Evolutionary conservation across 2,113 vertebrate species (phyloP).

Genomic region (Zosterops borbonicus): DNA sequence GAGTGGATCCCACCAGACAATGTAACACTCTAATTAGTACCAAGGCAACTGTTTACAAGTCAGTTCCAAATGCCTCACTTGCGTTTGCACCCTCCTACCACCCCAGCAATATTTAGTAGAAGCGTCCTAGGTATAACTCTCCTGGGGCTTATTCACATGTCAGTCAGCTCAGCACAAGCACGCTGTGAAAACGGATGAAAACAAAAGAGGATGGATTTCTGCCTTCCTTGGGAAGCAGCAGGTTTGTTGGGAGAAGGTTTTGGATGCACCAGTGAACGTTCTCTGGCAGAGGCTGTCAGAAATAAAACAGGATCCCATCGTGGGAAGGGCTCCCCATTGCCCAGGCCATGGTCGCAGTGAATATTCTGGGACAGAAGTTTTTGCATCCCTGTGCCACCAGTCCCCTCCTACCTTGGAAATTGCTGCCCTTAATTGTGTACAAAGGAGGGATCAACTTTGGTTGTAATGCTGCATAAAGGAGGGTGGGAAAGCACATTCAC

Average conservation of each 20-base stretch:
- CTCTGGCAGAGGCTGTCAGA: neutral
- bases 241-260: neutral
- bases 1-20: conserved; percentile 58
- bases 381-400: too few species aligned
- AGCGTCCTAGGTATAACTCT: conserved; percentile 45
- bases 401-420: neutral
- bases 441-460: neutral
- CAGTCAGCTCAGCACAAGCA: conserved; percentile 31
- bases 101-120: conserved; percentile 49
- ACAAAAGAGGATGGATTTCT: conserved; percentile 27
- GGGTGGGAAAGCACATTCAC: neutral
- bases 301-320: neutral
- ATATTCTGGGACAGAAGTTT: neutral
- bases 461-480: accelerated
- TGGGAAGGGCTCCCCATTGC: neutral
- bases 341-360: neutral
- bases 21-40: conserved; percentile 47
- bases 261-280: neutral
- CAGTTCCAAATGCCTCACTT: conserved; percentile 54
- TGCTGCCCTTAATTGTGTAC: neutral
- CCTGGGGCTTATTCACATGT: conserved; percentile 41
- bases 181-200: conserved; percentile 21
- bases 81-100: conserved; percentile 56
- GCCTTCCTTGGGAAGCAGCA: neutral
- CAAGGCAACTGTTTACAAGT: conserved; percentile 66